A percentile compares a stretch with the other conserved stretches of the same genome.
Conservation (phyloP, 2,113 vertebrate species). For the Spilogale gracilis region DNA sequence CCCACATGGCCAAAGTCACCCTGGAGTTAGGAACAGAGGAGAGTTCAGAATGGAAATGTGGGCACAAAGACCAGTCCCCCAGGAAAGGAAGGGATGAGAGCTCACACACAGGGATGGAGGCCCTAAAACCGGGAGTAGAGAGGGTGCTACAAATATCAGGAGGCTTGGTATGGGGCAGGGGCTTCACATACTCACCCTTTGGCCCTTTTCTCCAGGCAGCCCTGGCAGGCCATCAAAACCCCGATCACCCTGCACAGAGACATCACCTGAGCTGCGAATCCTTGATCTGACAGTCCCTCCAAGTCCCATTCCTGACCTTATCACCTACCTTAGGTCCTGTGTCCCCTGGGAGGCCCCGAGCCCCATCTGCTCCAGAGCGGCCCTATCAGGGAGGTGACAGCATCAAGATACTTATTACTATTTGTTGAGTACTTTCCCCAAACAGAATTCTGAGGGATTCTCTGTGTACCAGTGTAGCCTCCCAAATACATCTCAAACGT, state of each 20-base stretch:
- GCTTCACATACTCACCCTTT: constrained; percentile 86
- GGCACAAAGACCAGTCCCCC: background rate
- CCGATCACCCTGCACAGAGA: constrained; percentile 91
- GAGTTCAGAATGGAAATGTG: background rate
- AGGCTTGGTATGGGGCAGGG: rapidly evolving
- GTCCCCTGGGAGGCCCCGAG: constrained; percentile 94
- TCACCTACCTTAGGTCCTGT: constrained; percentile 92
- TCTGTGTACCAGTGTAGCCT: background rate
- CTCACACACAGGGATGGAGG: background rate
- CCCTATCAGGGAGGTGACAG: constrained; percentile 84
- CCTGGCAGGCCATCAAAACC: constrained; percentile 96
- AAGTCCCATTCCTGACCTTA: rapidly evolving
- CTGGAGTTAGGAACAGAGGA: constrained; percentile 80
- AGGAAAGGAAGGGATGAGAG: background rate
- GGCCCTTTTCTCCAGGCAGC: constrained; percentile 94
- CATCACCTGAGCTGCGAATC: background rate
- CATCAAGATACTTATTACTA: too few species aligned
- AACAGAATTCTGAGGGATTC: background rate
- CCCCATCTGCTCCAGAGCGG: constrained; percentile 91
- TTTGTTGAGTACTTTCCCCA: background rate
- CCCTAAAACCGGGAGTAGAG: background rate
- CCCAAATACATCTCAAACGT: background rate
- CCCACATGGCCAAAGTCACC: constrained; percentile 93
- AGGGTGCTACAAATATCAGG: rapidly evolving
- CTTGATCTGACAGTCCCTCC: background rate